Conservation (phyloP, 2,888 invertebrate species). For the Microplitis deprimator region DNA sequence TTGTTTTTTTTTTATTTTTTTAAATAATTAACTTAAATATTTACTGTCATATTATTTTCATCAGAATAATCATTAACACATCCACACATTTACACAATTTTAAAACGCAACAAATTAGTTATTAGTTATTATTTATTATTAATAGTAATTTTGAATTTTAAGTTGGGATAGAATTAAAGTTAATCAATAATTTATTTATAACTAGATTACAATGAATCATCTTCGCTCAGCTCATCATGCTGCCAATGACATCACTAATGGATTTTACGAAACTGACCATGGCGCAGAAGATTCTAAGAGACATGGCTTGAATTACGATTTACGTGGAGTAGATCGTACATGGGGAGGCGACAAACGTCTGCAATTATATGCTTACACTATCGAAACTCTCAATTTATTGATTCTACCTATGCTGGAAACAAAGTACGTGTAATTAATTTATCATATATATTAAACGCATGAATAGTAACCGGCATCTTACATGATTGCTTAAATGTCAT, state of each 20-base stretch:
- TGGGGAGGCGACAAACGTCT: slow-evolving; percentile 85
- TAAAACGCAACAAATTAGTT: neutral
- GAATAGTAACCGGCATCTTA: no score
- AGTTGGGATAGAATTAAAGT: no score
- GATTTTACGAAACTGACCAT: slow-evolving; percentile 67
- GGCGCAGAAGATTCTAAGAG: slow-evolving; percentile 61
- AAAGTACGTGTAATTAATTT: slow-evolving; percentile 76
- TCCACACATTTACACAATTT: slow-evolving; percentile 4
- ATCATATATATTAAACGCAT: no score
- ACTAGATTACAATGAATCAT: slow-evolving; percentile 87
- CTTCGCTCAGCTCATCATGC: slow-evolving; percentile 80
- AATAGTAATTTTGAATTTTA: no score
- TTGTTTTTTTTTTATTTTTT: neutral
- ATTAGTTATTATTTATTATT: neutral
- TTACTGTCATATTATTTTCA: slow-evolving; percentile 14
- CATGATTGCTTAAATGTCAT: no score
- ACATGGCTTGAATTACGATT: slow-evolving; percentile 59
- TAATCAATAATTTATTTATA: slow-evolving; percentile 43
- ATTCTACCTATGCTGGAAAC: slow-evolving; percentile 96
- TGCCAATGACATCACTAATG: slow-evolving; percentile 67
- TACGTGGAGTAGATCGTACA: slow-evolving; percentile 70
- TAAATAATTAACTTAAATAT: neutral
- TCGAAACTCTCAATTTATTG: slow-evolving; percentile 94
- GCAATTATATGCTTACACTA: slow-evolving; percentile 92
- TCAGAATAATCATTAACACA: neutral